A percentile compares a stretch with the other conserved stretches of the same genome.
Conservation (phyloP, 2,888 invertebrate species). For the Allygus modestus region DNA sequence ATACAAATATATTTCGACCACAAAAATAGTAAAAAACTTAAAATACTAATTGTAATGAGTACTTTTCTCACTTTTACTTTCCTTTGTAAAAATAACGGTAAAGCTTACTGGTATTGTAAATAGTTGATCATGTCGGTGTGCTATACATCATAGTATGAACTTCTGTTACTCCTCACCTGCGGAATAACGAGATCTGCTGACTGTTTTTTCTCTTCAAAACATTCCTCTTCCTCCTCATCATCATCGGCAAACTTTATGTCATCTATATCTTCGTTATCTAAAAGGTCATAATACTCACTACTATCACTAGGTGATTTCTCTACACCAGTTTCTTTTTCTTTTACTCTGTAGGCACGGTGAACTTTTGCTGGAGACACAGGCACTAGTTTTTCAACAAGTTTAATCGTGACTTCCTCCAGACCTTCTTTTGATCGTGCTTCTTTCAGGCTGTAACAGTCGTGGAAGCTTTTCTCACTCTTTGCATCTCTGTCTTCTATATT, state of each 20-base stretch:
- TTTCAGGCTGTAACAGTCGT: slow-evolving; percentile 51
- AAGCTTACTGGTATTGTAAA: too few species aligned
- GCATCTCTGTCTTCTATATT: slow-evolving; percentile 56
- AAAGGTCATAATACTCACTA: slow-evolving; percentile 73
- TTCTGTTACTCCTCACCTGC: slow-evolving; percentile 43
- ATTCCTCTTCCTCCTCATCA: slow-evolving; percentile 76
- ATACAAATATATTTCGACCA: too few species aligned
- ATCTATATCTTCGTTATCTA: slow-evolving; percentile 79
- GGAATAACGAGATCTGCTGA: not conserved
- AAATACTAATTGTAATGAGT: too few species aligned
- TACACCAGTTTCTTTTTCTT: slow-evolving; percentile 80
- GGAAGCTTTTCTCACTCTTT: slow-evolving; percentile 51
- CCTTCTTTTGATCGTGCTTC: not conserved
- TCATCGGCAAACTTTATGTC: slow-evolving; percentile 87
- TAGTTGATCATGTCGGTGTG: not conserved
- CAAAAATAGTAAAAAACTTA: too few species aligned
- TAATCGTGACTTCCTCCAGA: slow-evolving; percentile 36
- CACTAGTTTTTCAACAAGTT: slow-evolving; percentile 64
- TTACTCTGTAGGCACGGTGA: slow-evolving; percentile 65
- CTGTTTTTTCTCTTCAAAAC: slow-evolving; percentile 23
- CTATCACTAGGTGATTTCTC: slow-evolving; percentile 80
- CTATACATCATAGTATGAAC: slow-evolving; percentile 53
- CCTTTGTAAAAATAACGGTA: too few species aligned
- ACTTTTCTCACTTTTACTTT: too few species aligned
- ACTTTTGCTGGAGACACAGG: slow-evolving; percentile 67